Evolutionary conservation across 2,113 vertebrate genomes (phyloP), one percentile per base, ranked within the genome.

Genomic region (Mesitornis unicolor): DNA sequence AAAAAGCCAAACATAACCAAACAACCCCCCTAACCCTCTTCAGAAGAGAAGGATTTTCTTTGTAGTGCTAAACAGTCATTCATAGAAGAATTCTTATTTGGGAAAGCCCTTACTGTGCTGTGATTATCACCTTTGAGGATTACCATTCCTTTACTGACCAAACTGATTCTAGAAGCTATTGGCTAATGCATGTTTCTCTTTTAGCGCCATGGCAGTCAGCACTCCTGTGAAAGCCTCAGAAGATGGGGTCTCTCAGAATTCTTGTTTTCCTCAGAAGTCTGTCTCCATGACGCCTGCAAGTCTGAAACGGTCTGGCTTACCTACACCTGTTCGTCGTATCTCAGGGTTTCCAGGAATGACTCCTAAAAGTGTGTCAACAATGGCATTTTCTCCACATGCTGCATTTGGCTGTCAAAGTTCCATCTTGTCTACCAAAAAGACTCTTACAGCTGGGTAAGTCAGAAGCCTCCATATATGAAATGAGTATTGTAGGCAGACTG

Each of bases 321-420:
- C 99, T 20, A 99, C 99, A 0, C 98, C 99, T 0, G 50, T 98
- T 43, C 96, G 97, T 26, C 97, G 97, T 24, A 40, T 95, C 54
- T 98, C 98, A 0, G 83, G 97, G 33, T 93, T 99, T 60, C 98
- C 98, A 4, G 31, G 83, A 31, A 90, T 88, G 25, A 97, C 97
- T 16, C 98, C 99, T 4, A 97, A 87, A 50, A 96, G 96, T 53
- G 11, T 48, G 13, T 84, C 96, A 36, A 96, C 97, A 38, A 12
- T 35, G 11, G 9, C 61, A 21, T 80, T 84, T 40, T 94, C 94
- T 43, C 60, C 97, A 20, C 31, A 5, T 29, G 28, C 47, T 54
- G 29, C 25, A 33, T 50, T 91, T 35, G 45, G 83, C 54, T 5
- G 0, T 21, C 70, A 13, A 22, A 26, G 73, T 68, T 76, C 82